Evolutionary conservation across 2,113 vertebrate species (phyloP).

Genomic region (Alouatta palliata): DNA sequence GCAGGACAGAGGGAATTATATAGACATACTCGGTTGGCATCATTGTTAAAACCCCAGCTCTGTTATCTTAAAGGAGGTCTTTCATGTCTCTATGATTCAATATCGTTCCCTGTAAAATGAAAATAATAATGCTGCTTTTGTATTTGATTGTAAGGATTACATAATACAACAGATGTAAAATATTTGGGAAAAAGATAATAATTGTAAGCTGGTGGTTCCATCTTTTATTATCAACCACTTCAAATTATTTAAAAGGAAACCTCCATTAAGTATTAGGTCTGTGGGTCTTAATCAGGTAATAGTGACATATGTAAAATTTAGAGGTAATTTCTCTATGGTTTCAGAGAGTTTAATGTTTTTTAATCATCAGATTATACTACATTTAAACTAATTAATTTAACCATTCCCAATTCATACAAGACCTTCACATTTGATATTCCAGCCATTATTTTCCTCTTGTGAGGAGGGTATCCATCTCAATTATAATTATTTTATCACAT

Average conservation of each 20-base stretch:
- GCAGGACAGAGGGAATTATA: not conserved
- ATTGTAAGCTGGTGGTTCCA: not conserved
- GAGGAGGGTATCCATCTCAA: not conserved
- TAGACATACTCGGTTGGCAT: not conserved
- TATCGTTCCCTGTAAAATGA: not conserved
- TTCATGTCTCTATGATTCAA: not conserved
- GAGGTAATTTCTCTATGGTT: not conserved
- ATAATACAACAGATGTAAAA: not conserved
- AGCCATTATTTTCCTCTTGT: not conserved
- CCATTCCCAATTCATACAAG: not conserved
- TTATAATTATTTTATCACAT: not conserved
- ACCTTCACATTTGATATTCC: not conserved
- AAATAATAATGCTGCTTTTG: not conserved
- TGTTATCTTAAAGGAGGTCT: not conserved
- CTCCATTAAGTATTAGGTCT: not conserved
- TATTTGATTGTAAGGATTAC: not conserved
- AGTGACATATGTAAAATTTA: slow-evolving; percentile 19
- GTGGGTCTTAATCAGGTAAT: not conserved
- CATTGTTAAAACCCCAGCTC: not conserved
- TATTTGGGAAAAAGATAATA: not conserved
- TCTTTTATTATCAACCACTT: not conserved
- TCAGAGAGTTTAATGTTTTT: slow-evolving; percentile 8
- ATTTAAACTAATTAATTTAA: slow-evolving; percentile 11
- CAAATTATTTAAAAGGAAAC: not conserved
- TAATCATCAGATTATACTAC: not conserved